Evolutionary conservation across 2,113 vertebrate genomes (phyloP).

Genomic region (Hypanus sabinus): DNA sequence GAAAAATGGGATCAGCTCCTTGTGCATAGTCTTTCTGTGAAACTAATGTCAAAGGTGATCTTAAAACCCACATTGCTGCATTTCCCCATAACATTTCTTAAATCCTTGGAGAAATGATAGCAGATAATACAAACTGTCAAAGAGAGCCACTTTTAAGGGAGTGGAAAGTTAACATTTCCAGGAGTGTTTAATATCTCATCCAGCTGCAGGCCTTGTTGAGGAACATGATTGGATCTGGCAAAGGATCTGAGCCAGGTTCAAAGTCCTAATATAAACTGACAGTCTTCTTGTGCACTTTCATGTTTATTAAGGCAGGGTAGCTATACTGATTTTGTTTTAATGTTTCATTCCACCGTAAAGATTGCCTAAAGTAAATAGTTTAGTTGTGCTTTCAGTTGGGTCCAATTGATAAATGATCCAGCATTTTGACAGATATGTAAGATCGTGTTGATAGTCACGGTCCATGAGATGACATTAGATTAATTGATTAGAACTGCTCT

Average conservation of each 20-base stretch:
- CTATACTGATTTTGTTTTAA: background rate
- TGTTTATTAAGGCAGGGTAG: background rate
- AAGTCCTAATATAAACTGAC: background rate
- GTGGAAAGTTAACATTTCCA: background rate
- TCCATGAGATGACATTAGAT: background rate
- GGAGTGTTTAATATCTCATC: slow-evolving; percentile 10
- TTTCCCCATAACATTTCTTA: background rate
- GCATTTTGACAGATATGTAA: background rate
- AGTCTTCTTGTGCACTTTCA: background rate
- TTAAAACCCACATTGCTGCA: background rate
- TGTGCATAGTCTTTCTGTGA: too few species aligned
- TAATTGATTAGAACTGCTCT: background rate
- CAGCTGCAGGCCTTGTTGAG: background rate
- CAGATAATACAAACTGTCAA: background rate
- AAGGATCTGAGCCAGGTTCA: slow-evolving; percentile 28
- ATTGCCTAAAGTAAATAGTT: background rate
- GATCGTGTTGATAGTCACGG: too few species aligned
- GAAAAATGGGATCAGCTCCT: background rate
- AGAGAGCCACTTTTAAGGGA: slow-evolving; percentile 1
- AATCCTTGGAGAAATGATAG: slow-evolving; percentile 8
- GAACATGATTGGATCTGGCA: slow-evolving; percentile 17
- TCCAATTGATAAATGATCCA: background rate
- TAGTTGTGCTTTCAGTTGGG: background rate
- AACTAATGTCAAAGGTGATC: background rate
- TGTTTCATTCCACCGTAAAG: background rate